Evolutionary conservation across 2,797 vertebrate species (phyloP), one percentile per base, ranked within the genome.

Genomic region (Sarcophilus harrisii): DNA sequence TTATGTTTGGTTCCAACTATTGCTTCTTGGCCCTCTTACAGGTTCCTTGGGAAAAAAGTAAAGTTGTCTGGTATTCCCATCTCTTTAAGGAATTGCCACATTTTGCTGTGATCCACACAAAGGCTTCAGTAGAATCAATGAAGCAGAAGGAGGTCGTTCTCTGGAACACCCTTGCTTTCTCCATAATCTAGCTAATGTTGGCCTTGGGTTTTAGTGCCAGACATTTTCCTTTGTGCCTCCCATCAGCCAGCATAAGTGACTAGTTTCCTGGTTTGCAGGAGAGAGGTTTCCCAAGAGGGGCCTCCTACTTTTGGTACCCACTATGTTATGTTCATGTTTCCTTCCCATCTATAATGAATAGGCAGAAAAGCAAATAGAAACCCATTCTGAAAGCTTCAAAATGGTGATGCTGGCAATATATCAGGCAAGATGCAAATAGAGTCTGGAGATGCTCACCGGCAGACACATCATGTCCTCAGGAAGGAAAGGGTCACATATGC

Each of bases 361-460:
- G 92, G 58, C 28, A 49, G 1, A 30, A 52, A 93, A 66, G 38
- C 59, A 59, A 55, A 58, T n/a, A 93, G 81, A 55, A 91, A 89
- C 38, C 55, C 49, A 5, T 14, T 28, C n/a, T 96, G 89, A 55
- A 24, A 95, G 73, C 32, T 8, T 52, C 38, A 4, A 9, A 21
- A 24, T 57, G 2, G 18, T 38, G 55, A 73, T 24, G 16, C 60
- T 18, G 73, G 81, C 57, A 3, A 32, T 5, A 5, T 66, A 62
- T 49, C 89, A 90, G 54, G 30, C 66, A 90, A 95, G 95, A 95
- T 95, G n/a, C 58, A 45, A 21, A 92, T 87, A 94, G 57, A 54
- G 93, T 90, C 91, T 18, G 94, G 49, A 94, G 96, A 57, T 94
- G 93, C 38, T 94, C 73, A 60, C 57, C 81, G 89, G 66, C 73